Conservation (phyloP, 2,888 invertebrate species). For the Masnerella sp. region DNA sequence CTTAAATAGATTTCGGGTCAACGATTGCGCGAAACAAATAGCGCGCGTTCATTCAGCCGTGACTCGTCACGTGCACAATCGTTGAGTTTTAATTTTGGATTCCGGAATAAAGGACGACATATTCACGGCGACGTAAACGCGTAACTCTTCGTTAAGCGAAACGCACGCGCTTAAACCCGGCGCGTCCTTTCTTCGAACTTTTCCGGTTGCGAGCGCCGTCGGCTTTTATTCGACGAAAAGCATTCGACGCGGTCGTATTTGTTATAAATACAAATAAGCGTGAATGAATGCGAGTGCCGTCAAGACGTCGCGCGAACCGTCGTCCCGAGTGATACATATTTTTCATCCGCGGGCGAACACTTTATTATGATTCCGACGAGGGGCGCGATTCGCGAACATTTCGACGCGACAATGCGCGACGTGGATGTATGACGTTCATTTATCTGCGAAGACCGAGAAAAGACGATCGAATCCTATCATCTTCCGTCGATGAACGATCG, state of each 20-base stretch:
- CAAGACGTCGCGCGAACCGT: slow-evolving; percentile 14
- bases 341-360: slow-evolving; percentile 9
- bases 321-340: slow-evolving; percentile 25
- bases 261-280: slow-evolving; percentile 22
- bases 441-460: no score
- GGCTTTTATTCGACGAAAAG: slow-evolving; percentile 9
- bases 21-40: slow-evolving; percentile 31
- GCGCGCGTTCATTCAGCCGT: slow-evolving; percentile 4
- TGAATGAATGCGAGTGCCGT: slow-evolving; percentile 21
- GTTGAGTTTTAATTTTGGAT: slow-evolving; percentile 18
- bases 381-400: no score
- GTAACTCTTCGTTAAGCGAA: slow-evolving; percentile 1
- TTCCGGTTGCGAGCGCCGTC: no score
- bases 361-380: no score
- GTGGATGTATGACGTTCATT: no score
- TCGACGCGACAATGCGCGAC: no score
- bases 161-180: background rate
- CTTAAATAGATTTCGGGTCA: slow-evolving; percentile 32
- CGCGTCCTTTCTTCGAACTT: slow-evolving; percentile 24
- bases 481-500: no score
- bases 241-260: slow-evolving; percentile 12
- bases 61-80: slow-evolving; percentile 3
- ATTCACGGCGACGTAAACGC: background rate
- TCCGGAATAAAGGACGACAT: slow-evolving; percentile 10
- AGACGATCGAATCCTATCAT: no score